These are phyloP conservation scores for Corynorhinus townsendii DNA, from an alignment of 2,113 vertebrate species.

Conservation along the genomic window DNA sequence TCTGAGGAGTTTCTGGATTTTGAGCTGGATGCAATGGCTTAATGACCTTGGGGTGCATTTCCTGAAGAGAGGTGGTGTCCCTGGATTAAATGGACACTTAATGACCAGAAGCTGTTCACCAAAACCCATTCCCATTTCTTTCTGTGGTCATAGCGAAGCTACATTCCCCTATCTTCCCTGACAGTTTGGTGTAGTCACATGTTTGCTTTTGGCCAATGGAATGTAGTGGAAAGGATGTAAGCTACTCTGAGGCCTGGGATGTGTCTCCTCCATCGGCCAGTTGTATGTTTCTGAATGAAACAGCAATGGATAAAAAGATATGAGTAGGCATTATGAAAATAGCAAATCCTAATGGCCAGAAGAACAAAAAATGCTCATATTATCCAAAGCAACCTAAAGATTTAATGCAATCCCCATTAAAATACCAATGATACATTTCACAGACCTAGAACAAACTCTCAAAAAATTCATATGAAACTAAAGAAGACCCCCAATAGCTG, in stretches of 20 bases:
- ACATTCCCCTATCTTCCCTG: not conserved
- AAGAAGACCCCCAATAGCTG: no score
- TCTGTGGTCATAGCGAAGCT: not conserved
- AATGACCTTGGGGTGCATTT: not conserved
- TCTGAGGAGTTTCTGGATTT: not conserved
- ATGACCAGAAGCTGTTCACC: not conserved
- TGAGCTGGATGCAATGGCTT: not conserved
- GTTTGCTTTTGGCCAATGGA: not conserved
- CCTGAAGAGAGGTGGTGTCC: not conserved
- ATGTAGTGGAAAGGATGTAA: not conserved
- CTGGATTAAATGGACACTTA: not conserved
- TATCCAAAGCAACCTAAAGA: no score
- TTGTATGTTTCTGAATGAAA: not conserved
- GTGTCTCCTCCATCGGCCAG: not conserved
- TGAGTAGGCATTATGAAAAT: not conserved
- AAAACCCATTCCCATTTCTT: not conserved
- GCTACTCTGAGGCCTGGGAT: not conserved
- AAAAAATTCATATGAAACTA: no score
- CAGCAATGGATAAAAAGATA: not conserved
- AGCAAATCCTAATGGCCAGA: not conserved
- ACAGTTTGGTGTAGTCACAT: not conserved
- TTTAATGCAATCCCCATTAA: no score
- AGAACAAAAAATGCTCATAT: not conserved
- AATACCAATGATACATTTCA: no score
- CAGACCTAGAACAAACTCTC: no score